Conservation (phyloP, 2,797 vertebrate species). For the Adrianichthys oophorus region DNA sequence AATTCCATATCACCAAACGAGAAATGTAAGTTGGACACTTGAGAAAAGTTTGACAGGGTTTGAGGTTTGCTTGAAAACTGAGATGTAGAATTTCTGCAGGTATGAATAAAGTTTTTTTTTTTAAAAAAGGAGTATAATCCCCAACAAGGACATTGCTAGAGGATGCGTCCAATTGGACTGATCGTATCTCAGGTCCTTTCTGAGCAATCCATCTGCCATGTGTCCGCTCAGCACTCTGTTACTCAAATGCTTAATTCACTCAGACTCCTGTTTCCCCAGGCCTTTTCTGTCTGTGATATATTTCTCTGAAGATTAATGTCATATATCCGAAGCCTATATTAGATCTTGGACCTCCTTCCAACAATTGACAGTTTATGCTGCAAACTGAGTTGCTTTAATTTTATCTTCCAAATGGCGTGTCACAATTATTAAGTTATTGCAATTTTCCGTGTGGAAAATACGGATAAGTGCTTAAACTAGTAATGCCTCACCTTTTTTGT, state of each 20-base stretch:
- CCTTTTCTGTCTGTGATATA: conserved; percentile 63
- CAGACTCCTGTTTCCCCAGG: conserved; percentile 55
- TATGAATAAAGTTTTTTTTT: conserved; percentile 2
- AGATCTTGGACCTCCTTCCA: conserved; percentile 51
- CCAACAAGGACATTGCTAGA: conserved; percentile 43
- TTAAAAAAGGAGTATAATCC: conserved; percentile 43
- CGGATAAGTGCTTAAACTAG: conserved; percentile 10
- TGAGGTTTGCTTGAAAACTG: background rate
- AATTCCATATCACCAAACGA: conserved; percentile 74
- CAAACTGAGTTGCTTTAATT: conserved; percentile 37
- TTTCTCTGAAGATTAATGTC: conserved; percentile 63
- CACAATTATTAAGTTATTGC: conserved; percentile 44
- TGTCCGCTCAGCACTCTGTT: conserved; percentile 49
- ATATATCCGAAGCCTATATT: conserved; percentile 59
- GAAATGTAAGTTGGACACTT: conserved; percentile 73
- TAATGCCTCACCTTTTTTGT: conserved; percentile 36
- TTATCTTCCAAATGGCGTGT: conserved; percentile 32
- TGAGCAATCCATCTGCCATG: conserved; percentile 56
- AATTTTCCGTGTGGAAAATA: conserved; percentile 19
- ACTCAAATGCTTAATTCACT: conserved; percentile 64
- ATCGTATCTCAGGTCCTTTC: conserved; percentile 42
- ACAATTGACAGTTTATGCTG: conserved; percentile 43
- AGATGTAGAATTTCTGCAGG: conserved; percentile 19
- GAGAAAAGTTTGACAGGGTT: no score
- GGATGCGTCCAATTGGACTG: conserved; percentile 46